Conservation (phyloP, 2,797 vertebrate species). For the Cichlasoma orientale region DNA sequence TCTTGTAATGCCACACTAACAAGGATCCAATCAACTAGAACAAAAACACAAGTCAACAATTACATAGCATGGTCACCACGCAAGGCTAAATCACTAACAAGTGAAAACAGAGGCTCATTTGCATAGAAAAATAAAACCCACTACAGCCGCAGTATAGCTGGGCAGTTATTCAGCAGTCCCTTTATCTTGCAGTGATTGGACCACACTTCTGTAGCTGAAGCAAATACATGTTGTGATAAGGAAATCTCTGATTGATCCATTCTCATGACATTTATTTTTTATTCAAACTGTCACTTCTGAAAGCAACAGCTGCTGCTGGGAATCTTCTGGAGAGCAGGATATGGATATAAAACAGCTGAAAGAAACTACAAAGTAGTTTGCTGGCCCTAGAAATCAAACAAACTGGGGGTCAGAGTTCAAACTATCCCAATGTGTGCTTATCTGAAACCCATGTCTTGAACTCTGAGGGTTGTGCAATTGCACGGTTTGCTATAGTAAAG, state of each 20-base stretch:
- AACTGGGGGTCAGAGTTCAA: constrained; percentile 42
- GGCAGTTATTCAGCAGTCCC: background rate
- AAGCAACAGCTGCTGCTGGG: no score
- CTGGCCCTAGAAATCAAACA: constrained; percentile 29
- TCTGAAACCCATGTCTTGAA: background rate
- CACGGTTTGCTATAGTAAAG: background rate
- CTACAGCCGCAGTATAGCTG: background rate
- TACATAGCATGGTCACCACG: constrained; percentile 27
- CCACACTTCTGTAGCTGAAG: background rate
- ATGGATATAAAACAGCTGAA: background rate
- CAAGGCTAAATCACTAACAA: background rate
- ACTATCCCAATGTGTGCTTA: background rate
- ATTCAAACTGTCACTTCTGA: no score
- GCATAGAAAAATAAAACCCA: constrained; percentile 29
- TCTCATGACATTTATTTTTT: no score
- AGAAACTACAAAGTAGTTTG: background rate
- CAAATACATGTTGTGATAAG: background rate
- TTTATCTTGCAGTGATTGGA: background rate
- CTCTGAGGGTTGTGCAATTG: constrained; percentile 2
- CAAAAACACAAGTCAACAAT: constrained; percentile 50
- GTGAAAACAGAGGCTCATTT: constrained; percentile 28
- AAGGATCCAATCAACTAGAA: constrained; percentile 53
- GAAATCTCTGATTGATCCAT: background rate
- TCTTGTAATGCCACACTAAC: constrained; percentile 49
- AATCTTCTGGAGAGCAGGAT: background rate